These are phyloP conservation scores for Myiothlypis coronata DNA, from an alignment of 2,797 vertebrate species.

Conservation along the genomic window DNA sequence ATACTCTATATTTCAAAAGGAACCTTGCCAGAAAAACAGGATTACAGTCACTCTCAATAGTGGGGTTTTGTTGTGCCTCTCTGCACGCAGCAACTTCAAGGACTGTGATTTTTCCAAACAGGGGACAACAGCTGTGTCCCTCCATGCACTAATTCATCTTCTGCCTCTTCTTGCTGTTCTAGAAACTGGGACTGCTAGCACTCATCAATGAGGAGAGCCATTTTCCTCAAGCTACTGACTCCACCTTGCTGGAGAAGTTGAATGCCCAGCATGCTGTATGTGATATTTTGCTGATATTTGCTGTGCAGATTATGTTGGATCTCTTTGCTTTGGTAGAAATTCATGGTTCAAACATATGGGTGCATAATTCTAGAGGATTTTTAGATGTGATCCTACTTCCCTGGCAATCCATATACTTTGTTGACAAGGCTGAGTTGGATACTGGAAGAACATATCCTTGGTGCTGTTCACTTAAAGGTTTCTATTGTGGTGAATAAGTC, in stretches of 20 bases:
- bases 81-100: neutral
- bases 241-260: conserved; percentile 90
- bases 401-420: neutral
- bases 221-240: conserved; percentile 94
- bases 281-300: neutral
- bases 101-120: neutral
- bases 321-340: neutral
- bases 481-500: neutral
- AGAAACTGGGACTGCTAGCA: conserved; percentile 95
- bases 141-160: neutral
- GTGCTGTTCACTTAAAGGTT: neutral
- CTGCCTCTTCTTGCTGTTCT: neutral
- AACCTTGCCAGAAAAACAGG: neutral
- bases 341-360: neutral
- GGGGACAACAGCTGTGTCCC: neutral
- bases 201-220: conserved; percentile 98
- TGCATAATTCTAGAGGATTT: neutral
- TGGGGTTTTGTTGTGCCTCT: neutral
- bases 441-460: neutral
- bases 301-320: neutral
- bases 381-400: neutral
- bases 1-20: neutral
- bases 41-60: neutral
- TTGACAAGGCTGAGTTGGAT: neutral
- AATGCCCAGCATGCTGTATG: conserved; percentile 91